Percentiles rank a stretch among this genome's conserved stretches.
Evolutionary conservation across 2,797 vertebrate genomes (phyloP).

Genomic region (Enteromius trimaculatus): DNA sequence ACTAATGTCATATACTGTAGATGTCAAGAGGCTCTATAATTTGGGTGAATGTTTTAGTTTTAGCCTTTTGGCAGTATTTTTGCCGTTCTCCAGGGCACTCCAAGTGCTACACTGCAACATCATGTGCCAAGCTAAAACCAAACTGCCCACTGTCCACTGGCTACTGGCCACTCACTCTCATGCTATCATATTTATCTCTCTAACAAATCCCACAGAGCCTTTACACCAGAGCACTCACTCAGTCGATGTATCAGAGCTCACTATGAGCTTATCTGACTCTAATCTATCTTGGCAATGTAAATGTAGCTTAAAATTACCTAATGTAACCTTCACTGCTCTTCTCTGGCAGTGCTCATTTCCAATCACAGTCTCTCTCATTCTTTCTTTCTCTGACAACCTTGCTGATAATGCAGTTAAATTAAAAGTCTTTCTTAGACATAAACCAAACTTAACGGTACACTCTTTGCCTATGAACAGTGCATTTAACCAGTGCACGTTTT

Average conservation of each 20-base stretch:
- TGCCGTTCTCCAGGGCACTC: neutral
- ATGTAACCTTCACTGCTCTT: slow-evolving; percentile 33
- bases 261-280: slow-evolving; percentile 67
- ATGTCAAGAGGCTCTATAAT: neutral
- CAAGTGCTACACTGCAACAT: neutral
- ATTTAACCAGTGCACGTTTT: neutral
- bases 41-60: neutral
- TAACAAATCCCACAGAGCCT: slow-evolving; percentile 33
- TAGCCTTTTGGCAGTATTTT: neutral
- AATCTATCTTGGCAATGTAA: slow-evolving; percentile 78
- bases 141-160: slow-evolving; percentile 64
- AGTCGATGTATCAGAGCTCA: neutral
- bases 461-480: neutral
- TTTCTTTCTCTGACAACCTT: slow-evolving; percentile 30
- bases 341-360: neutral
- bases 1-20: neutral
- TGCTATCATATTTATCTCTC: slow-evolving; percentile 49
- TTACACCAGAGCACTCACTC: slow-evolving; percentile 13
- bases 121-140: slow-evolving; percentile 65
- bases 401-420: slow-evolving; percentile 40
- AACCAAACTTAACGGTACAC: neutral
- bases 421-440: slow-evolving; percentile 34
- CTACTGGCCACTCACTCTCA: slow-evolving; percentile 57
- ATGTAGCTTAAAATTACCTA: slow-evolving; percentile 6
- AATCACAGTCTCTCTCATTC: neutral